Base-by-base conservation (phyloP, 2,888 invertebrate species). In the Megaustenia siamemsis region DNA sequence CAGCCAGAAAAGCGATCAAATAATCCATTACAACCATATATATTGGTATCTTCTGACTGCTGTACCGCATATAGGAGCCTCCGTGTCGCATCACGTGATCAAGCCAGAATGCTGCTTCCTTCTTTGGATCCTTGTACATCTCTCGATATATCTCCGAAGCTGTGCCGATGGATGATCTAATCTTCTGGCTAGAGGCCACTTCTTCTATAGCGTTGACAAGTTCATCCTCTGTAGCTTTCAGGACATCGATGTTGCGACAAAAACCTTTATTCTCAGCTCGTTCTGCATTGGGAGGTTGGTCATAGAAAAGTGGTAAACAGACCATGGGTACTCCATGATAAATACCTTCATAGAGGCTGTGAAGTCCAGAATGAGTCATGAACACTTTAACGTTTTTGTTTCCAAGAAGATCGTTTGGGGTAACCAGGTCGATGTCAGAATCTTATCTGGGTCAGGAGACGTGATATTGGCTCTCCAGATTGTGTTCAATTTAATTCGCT, bases 261-360 rank as follows among this genome's bases (percentile, higher is more conserved):
- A 40, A 69, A 4, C 76, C 56, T 21, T 40, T 53, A 4, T 35
- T 24, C 24, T 43, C 38, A 21, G 56, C 35, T 35, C 76, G 56
- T 60, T 53, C 43, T n/a, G 56, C 69, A 80, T 45, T 43, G 18
- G 28, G n/a, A 4, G n/a, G n/a, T 15, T 71, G 71, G n/a, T 71
- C 71, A 71, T 28, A 71, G n/a, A 71, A 71, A 24, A 71, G 43
- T 12, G 91, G 89, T 8, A 89, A 71, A 53, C 87, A 87, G 0
- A 91, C 75, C 77, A 90, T 86, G 0, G 91, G 91, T 21, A 90
- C 88, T 10, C 80, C 90, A 63, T 90, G 89, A 82, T 89, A 90
- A 12, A 91, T 80, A 1, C 86, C 88, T 82, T 91, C 91, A 83
- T 86, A 90, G 53, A 89, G 87, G 28, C 90, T 87, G 71, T 89